Percentiles rank a stretch among this genome's conserved stretches.
These are phyloP conservation scores for Leptocoma aspasia DNA, from an alignment of 2,113 vertebrate species.

Conservation along the genomic window DNA sequence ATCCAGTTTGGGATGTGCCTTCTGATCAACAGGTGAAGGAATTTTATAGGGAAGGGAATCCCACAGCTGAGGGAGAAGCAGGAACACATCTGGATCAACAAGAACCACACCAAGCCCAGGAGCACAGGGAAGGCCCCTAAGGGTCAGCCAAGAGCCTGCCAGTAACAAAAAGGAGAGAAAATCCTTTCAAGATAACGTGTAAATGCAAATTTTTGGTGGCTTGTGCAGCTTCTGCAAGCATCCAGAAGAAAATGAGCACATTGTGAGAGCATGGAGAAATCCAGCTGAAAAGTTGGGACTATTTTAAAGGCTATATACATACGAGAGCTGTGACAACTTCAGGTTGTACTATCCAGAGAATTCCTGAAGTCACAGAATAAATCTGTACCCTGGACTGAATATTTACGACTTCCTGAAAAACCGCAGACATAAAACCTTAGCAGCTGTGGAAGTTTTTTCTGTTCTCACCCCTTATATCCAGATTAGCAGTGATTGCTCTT, in stretches of 20 bases:
- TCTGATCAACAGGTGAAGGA: background rate
- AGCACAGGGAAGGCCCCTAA: background rate
- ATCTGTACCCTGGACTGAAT: background rate
- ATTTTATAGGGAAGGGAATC: background rate
- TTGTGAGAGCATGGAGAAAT: background rate
- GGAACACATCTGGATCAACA: background rate
- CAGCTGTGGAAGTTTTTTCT: background rate
- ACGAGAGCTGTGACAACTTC: background rate
- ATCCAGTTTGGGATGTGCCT: background rate
- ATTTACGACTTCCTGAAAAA: background rate
- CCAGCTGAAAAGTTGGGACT: background rate
- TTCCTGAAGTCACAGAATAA: background rate
- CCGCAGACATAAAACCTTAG: background rate
- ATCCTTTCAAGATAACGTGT: background rate
- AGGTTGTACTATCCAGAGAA: background rate
- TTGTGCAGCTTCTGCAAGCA: background rate
- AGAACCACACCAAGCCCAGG: background rate
- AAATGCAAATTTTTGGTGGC: background rate
- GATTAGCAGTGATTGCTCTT: conserved; percentile 77
- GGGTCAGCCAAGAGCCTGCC: background rate
- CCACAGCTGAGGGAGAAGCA: background rate
- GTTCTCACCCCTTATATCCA: conserved; percentile 86
- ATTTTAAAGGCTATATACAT: background rate
- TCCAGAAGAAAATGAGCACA: background rate
- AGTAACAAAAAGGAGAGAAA: background rate